Base-by-base conservation (phyloP, 2,113 vertebrate genomes). In the Myotis yumanensis region DNA sequence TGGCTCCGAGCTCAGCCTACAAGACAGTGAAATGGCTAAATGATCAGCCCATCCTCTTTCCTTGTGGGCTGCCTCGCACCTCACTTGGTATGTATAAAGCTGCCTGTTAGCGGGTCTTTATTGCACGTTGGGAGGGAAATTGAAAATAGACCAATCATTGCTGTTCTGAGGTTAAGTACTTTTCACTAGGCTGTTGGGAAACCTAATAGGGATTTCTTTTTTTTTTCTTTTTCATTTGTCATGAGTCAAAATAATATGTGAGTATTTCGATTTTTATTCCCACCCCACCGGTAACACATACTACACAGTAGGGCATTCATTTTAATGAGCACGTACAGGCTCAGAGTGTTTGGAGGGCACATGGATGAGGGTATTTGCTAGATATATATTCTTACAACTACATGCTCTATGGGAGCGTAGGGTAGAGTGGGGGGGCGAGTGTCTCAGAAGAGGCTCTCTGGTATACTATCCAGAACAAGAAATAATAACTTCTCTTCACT, bases 111-210 rank as follows among this genome's bases (percentile, higher is more conserved):
- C 3, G 35, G 71, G 71, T 80, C 54, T 93, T 94, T 76, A 90
- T 86, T 83, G 85, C 25, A 35, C 57, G 86, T 92, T 59, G 37
- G 85, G 64, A 86, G 92, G 90, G 43, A 94, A 80, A 95, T 40
- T 80, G 96, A 90, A 97, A 95, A 88, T 86, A 94, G 85, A 95
- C 69, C 7, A 75, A 80, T 48, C 40, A 37, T 86, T 86, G 73
- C 73, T 93, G 37, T 85, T 90, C 37, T 66, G 80, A 90, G 86
- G 76, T 88, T 92, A 95, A 93, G 62, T 46, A 88, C 35, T 48
- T 93, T 88, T 89, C 73, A 72, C n/a, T 51, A 71, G 69, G 64
- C 73, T 96, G 87, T 94, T 86, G 72, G 89, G 92, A 95, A 95
- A 84, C 79, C 75, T 86, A 90, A 76, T 17, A 64, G 93, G 37